These are phyloP conservation scores for Agapornis canus DNA, from an alignment of 2,797 vertebrate genomes.

Conservation along the genomic window DNA sequence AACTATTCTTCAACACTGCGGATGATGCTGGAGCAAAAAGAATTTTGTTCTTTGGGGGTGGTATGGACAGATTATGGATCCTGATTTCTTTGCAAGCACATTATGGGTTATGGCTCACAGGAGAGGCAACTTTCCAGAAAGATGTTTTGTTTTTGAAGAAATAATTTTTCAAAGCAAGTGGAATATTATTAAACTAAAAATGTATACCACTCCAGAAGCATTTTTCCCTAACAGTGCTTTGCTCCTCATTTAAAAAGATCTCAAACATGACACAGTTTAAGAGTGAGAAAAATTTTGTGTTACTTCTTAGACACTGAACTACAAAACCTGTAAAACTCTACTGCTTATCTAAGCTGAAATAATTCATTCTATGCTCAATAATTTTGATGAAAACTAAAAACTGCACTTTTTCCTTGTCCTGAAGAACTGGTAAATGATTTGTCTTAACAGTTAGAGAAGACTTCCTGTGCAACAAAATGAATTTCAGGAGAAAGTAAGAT, in stretches of 20 bases:
- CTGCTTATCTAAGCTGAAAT: neutral
- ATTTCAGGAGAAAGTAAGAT: neutral
- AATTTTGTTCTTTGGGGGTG: neutral
- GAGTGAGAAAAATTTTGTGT: neutral
- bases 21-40: neutral
- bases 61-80: neutral
- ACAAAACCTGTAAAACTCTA: neutral
- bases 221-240: neutral
- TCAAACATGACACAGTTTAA: no score
- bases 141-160: neutral
- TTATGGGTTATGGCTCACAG: neutral
- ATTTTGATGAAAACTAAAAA: neutral
- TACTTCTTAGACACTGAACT: neutral
- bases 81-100: neutral
- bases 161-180: neutral
- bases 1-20: conserved; percentile 12
- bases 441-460: neutral
- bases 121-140: neutral
- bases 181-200: neutral
- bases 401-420: neutral
- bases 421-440: neutral
- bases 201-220: fast-evolving
- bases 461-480: neutral
- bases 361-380: fast-evolving
- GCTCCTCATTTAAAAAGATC: neutral